These are phyloP conservation scores for Bellardia bayeri DNA, from an alignment of 2,888 invertebrate species.

Conservation along the genomic window DNA sequence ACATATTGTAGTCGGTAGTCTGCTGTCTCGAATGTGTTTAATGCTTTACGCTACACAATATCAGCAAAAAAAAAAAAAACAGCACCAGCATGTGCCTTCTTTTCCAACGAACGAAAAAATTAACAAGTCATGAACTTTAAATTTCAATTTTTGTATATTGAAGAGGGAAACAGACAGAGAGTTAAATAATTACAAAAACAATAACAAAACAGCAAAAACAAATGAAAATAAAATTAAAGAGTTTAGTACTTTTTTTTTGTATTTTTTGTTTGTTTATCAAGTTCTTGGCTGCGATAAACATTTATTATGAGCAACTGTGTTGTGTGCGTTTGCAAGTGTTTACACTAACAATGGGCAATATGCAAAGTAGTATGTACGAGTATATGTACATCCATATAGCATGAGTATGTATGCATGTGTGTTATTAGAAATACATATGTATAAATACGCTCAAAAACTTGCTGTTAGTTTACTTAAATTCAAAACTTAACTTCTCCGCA, in stretches of 20 bases:
- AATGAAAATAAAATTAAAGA: conserved; percentile 16
- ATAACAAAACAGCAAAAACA: neutral
- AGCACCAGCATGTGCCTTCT: conserved; percentile 48
- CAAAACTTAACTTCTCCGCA: neutral
- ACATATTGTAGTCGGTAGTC: too few species aligned
- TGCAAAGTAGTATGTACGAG: neutral
- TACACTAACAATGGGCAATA: conserved; percentile 2
- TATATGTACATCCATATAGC: neutral
- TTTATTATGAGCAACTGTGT: conserved; percentile 14
- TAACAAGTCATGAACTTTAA: conserved; percentile 64
- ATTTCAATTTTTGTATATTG: conserved; percentile 39
- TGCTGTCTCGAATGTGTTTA: too few species aligned
- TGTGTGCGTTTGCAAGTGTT: conserved; percentile 9
- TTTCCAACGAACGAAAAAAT: conserved; percentile 15
- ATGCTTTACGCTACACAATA: neutral
- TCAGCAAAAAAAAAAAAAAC: neutral
- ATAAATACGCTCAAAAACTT: neutral
- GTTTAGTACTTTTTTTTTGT: conserved; percentile 9
- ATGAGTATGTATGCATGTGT: neutral
- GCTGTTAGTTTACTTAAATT: neutral
- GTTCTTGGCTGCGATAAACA: conserved; percentile 50
- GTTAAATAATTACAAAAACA: conserved; percentile 22
- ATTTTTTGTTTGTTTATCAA: conserved; percentile 48
- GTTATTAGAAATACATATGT: neutral
- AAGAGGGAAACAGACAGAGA: conserved; percentile 27